Evolutionary conservation across 2,888 invertebrate genomes (phyloP).

Genomic region (Heliconius charithonia): DNA sequence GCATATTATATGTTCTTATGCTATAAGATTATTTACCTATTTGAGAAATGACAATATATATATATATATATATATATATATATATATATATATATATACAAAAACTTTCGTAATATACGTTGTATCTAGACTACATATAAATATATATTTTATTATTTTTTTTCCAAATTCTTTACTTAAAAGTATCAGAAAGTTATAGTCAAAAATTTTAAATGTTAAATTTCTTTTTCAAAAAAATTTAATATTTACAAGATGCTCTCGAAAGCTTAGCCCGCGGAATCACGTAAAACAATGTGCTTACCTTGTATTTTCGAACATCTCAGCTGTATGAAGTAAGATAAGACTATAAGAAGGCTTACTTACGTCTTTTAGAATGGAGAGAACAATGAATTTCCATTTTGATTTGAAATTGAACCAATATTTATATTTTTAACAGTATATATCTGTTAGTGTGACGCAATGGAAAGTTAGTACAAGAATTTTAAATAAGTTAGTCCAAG

Average conservation of each 20-base stretch:
- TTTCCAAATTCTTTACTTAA: too few species aligned
- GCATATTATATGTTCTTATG: neutral
- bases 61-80: too few species aligned
- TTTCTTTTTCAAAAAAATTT: too few species aligned
- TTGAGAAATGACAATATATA: neutral
- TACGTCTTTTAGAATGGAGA: neutral
- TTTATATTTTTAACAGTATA: neutral
- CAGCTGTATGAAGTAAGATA: neutral
- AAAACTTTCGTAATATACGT: too few species aligned
- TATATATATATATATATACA: too few species aligned
- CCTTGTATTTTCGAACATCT: neutral
- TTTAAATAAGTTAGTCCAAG: too few species aligned
- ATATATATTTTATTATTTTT: too few species aligned
- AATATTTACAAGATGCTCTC: too few species aligned
- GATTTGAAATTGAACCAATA: too few species aligned
- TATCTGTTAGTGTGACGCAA: neutral
- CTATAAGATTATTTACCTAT: neutral
- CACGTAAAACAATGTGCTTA: neutral
- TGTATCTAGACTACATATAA: too few species aligned
- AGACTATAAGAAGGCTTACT: conserved; percentile 4
- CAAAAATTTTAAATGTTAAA: too few species aligned
- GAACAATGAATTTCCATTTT: neutral
- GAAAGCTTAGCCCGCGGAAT: neutral
- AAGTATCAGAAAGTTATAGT: too few species aligned
- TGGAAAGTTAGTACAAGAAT: neutral